These are phyloP conservation scores for Rhinatrema bivittatum DNA, from an alignment of 2,797 vertebrate species.

Conservation along the genomic window DNA sequence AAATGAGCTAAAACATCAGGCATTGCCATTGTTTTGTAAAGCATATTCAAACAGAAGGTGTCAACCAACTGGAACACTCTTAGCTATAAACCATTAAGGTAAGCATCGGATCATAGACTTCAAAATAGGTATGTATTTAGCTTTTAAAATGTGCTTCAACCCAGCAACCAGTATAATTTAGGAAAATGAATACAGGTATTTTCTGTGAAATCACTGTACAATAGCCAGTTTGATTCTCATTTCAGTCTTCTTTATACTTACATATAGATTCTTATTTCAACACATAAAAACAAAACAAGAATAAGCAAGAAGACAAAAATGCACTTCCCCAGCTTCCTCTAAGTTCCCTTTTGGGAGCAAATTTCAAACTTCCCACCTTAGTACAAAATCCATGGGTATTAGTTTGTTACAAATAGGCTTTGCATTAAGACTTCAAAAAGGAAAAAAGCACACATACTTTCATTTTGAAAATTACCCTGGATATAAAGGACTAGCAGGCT, in stretches of 20 bases:
- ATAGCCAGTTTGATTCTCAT: slow-evolving; percentile 30
- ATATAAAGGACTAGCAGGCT: no score
- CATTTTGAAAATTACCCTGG: no score
- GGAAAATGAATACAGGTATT: slow-evolving; percentile 28
- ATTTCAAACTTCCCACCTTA: slow-evolving; percentile 4
- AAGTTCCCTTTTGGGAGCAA: slow-evolving; percentile 6
- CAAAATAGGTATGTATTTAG: slow-evolving; percentile 11
- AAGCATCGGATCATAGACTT: slow-evolving; percentile 13
- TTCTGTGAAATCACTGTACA: slow-evolving; percentile 20
- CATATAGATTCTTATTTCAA: slow-evolving; percentile 18
- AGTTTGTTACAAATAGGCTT: no score
- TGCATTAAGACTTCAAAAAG: no score
- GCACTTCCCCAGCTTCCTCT: slow-evolving; percentile 7
- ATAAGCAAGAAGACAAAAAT: no score
- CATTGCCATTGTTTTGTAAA: slow-evolving; percentile 16
- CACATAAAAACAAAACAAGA: slow-evolving; percentile 9
- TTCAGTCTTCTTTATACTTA: slow-evolving; percentile 27
- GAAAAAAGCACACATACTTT: no score
- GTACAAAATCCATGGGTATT: no score
- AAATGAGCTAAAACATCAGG: slow-evolving; percentile 12
- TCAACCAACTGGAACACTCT: slow-evolving; percentile 9
- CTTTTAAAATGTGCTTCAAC: slow-evolving; percentile 28
- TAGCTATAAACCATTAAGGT: slow-evolving; percentile 20
- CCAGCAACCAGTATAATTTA: slow-evolving; percentile 30
- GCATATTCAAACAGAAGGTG: slow-evolving; percentile 19